Evolutionary conservation across 2,888 invertebrate genomes (phyloP), one percentile per base, ranked within the genome.

Genomic region (Folsomia manolachei): DNA sequence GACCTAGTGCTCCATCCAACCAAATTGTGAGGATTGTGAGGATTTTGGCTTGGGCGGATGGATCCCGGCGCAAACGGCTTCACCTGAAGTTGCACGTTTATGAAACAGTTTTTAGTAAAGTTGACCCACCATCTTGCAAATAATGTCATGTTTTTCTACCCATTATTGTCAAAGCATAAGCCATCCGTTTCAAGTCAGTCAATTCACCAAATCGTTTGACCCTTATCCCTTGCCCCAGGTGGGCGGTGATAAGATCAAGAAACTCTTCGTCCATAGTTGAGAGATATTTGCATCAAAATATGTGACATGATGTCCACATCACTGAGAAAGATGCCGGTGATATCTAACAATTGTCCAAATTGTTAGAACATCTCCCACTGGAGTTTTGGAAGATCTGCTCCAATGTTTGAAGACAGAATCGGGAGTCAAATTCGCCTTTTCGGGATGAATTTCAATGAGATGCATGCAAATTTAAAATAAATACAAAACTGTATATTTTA

Each of bases 301-400:
- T 76, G 74, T 14, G 71, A 75, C 25, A 75, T 63, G 51, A 65
- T 26, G 64, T 73, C 75, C 11, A 72, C 21, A 69, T 77, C 76
- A 9, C 63, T 70, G 19, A 74, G 64, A 19, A 65, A 56, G 11
- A 79, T 72, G 1, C 75, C 77, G n/a, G 75, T 56, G 63, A 62
- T 77, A 79, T n/a, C n/a, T n/a, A n/a, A n/a, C n/a, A 1, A 70
- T 60, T 1, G 65, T 27, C 79, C 79, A 79, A 2, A 75, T 39
- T 7, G 53, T 66, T 26, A 51, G 69, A 19, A 70, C 52, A 18
- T 69, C 18, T 67, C 64, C n/a, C 56, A 56, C 1, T 56, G 19
- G 4, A 56, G 56, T 7, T 69, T 71, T 4, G 63, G 61, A 24
- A 61, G 1, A 70, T 27, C 18, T n/a, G 19, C 9, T 72, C 25